phyloP scores from a whole-genome alignment of 2,113 vertebrate species.

The Potamarius usumacintae region DNA sequence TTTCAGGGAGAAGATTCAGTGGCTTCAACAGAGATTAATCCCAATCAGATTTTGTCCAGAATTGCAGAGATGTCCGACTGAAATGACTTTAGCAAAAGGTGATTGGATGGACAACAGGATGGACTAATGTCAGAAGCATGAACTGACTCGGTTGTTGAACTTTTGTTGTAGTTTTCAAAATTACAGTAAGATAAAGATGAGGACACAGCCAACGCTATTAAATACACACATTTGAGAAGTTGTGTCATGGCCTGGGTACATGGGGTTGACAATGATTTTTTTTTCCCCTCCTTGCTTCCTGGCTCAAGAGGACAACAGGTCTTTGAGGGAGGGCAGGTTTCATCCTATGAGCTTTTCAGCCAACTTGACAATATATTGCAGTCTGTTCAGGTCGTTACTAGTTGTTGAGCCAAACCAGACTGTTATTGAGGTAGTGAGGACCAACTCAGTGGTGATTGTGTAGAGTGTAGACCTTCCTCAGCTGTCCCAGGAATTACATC shows the following conservation, averaged over 20 bases:
- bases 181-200: background rate
- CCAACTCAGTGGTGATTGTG: background rate
- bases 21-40: too few relatives aligned
- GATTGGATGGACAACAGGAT: background rate
- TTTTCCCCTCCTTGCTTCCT: background rate
- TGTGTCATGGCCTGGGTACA: background rate
- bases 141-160: background rate
- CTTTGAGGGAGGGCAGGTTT: background rate
- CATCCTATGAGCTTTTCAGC: background rate
- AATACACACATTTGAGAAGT: background rate
- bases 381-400: background rate
- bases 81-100: background rate
- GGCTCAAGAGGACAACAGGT: background rate
- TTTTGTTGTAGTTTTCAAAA: background rate
- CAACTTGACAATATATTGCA: background rate
- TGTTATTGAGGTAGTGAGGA: background rate
- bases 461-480: background rate
- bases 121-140: too few relatives aligned
- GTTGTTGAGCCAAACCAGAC: background rate
- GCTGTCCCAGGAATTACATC: background rate
- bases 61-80: too few relatives aligned
- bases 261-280: background rate
- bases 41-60: too few relatives aligned
- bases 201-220: background rate
- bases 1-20: too few relatives aligned